These are phyloP conservation scores for Tichodroma muraria DNA, from an alignment of 2,113 vertebrate genomes.

Conservation along the genomic window DNA sequence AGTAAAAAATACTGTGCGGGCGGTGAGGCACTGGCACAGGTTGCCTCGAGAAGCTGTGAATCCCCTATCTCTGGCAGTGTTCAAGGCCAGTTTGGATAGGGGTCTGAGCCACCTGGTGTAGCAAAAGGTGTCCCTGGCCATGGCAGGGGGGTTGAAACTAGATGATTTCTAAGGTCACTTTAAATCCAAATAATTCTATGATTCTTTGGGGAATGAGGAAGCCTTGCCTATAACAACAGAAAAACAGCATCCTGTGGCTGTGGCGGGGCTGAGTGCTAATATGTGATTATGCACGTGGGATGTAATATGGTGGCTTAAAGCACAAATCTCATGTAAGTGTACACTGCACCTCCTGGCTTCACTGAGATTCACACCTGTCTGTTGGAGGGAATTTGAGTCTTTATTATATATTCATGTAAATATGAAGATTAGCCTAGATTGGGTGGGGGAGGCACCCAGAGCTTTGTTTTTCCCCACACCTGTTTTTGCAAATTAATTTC, in stretches of 20 bases:
- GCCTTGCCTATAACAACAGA: neutral
- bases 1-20: neutral
- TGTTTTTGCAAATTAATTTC: neutral
- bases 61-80: neutral
- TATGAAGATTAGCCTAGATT: neutral
- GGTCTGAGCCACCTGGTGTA: neutral
- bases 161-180: neutral
- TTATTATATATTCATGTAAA: neutral
- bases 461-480: neutral
- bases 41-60: neutral
- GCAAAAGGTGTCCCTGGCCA: neutral
- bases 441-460: neutral
- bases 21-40: neutral
- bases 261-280: neutral
- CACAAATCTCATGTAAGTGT: neutral
- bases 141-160: neutral
- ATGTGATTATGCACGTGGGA: accelerated
- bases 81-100: neutral
- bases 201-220: neutral
- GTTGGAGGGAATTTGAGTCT: neutral
- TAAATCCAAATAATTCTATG: neutral
- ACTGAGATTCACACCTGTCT: neutral
- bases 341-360: neutral
- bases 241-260: neutral
- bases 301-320: neutral